phyloP scores from a whole-genome alignment of 1,140 invertebrate genomes.

The Drosophila nigrodunni region DNA sequence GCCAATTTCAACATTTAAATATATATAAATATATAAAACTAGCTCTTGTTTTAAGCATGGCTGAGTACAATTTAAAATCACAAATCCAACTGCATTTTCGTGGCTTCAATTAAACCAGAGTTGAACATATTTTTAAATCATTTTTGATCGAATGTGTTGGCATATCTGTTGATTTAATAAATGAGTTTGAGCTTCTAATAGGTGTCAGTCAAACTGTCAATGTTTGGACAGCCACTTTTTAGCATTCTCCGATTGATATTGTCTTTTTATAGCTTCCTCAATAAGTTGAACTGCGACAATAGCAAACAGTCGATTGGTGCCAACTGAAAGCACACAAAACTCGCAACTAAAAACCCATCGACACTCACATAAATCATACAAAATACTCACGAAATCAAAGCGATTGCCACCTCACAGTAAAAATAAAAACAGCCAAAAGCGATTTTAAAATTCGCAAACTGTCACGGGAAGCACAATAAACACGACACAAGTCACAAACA shows the following conservation, averaged over 20 bases:
- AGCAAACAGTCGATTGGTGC: conserved; percentile 18
- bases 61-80: too few species aligned
- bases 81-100: too few species aligned
- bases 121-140: too few species aligned
- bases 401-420: conserved; percentile 48
- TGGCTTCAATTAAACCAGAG: too few species aligned
- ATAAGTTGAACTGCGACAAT: conserved; percentile 28
- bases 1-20: too few species aligned
- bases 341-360: conserved; percentile 15
- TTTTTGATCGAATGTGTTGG: neutral
- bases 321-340: conserved; percentile 34
- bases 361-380: conserved; percentile 66
- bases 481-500: conserved; percentile 70
- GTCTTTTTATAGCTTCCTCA: conserved; percentile 51
- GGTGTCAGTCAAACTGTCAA: conserved; percentile 4
- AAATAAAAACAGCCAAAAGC: conserved; percentile 27
- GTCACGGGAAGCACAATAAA: conserved; percentile 66
- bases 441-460: conserved; percentile 73
- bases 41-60: too few species aligned
- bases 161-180: conserved; percentile 13
- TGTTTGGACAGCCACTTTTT: conserved; percentile 5
- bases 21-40: too few species aligned
- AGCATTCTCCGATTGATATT: conserved; percentile 29
- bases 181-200: conserved; percentile 32
- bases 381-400: conserved; percentile 54